Percentiles rank a stretch among this genome's conserved stretches.
Conservation (phyloP, 64 coral and sea anemone species). For the Trachythela sp. region DNA sequence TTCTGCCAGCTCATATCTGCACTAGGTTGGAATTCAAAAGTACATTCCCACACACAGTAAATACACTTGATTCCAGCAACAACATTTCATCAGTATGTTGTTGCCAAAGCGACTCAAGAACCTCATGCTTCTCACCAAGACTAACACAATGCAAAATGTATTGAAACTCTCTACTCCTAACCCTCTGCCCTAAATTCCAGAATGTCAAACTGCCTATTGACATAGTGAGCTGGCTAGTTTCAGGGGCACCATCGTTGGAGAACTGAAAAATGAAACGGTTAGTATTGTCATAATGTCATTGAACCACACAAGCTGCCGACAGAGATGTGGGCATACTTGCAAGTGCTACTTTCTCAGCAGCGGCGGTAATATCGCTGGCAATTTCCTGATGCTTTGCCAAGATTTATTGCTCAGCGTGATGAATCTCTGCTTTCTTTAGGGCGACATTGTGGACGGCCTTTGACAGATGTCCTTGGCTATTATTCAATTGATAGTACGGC, state of each 20-base stretch:
- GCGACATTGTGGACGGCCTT: background rate
- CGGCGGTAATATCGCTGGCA: background rate
- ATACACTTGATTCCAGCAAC: too few species aligned
- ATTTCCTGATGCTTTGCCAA: background rate
- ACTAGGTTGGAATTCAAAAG: background rate
- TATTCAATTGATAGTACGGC: background rate
- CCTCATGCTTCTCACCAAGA: too few species aligned
- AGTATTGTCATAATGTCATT: constrained; percentile 18
- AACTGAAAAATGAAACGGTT: too few species aligned
- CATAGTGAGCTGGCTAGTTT: background rate
- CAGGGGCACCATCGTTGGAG: background rate
- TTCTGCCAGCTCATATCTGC: constrained; percentile 1
- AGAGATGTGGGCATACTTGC: background rate
- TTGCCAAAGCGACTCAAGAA: too few species aligned
- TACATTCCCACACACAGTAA: too few species aligned
- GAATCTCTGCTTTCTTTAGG: background rate
- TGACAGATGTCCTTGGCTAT: background rate
- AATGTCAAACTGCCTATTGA: background rate
- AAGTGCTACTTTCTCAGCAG: background rate
- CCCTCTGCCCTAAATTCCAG: too few species aligned
- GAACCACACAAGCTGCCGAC: background rate
- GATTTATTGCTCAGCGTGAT: background rate
- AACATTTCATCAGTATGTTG: too few species aligned
- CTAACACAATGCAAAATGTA: background rate
- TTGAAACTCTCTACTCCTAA: background rate